Evolutionary conservation across 2,797 vertebrate genomes (phyloP).

Genomic region (Cirrhinus mrigala): DNA sequence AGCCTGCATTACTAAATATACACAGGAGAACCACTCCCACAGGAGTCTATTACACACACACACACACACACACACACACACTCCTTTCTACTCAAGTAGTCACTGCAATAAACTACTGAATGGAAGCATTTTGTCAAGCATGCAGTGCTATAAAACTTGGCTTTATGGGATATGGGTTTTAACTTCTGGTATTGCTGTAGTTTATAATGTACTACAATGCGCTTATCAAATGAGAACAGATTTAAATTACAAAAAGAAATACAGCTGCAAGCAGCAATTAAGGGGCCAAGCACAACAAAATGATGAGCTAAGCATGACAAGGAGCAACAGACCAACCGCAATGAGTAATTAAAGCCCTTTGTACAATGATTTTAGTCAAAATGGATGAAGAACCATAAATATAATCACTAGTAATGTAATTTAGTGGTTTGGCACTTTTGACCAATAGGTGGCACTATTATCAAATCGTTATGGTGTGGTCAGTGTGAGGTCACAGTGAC

Average conservation of each 20-base stretch:
- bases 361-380: no score
- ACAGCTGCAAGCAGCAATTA: no score
- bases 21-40: constrained; percentile 54
- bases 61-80: constrained; percentile 48
- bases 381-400: no score
- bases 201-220: not conserved
- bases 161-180: constrained; percentile 9
- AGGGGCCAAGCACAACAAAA: no score
- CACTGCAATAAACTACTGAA: constrained; percentile 40
- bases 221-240: not conserved
- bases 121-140: constrained; percentile 8
- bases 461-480: no score
- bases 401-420: no score
- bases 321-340: no score
- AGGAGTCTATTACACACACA: constrained; percentile 40
- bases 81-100: constrained; percentile 20
- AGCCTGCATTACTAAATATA: constrained; percentile 63
- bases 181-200: not conserved
- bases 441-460: no score
- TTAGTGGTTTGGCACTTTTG: no score
- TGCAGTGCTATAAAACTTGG: constrained; percentile 6
- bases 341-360: no score
- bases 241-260: not conserved
- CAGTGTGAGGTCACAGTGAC: no score
- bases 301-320: no score